Percentiles rank a stretch among this genome's conserved stretches.
Conservation (phyloP, 2,797 vertebrate species). For the Microctenopoma steveboyesi region DNA sequence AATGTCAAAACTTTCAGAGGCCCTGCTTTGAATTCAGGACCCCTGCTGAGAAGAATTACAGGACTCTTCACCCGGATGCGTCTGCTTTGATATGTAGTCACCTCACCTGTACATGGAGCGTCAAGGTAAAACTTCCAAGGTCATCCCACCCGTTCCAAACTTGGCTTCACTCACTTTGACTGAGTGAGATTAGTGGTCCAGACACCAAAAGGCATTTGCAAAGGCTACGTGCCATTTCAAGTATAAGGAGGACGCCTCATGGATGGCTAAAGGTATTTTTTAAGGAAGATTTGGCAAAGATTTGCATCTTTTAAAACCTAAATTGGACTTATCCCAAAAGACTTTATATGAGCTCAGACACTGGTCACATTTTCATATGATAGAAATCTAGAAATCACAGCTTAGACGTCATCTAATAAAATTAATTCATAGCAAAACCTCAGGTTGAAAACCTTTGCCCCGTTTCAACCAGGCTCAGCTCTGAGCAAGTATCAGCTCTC, state of each 20-base stretch:
- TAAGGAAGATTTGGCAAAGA: background rate
- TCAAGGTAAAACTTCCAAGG: slow-evolving; percentile 40
- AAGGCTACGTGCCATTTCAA: slow-evolving; percentile 14
- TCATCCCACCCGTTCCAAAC: slow-evolving; percentile 18
- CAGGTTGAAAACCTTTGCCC: background rate
- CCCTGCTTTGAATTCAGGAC: slow-evolving; percentile 33
- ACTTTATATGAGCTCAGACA: background rate
- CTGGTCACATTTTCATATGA: background rate
- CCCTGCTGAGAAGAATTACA: slow-evolving; percentile 36
- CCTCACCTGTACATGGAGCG: slow-evolving; percentile 48
- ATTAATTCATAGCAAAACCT: background rate
- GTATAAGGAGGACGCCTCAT: too few species aligned
- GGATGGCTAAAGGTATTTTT: background rate
- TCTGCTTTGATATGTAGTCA: slow-evolving; percentile 39
- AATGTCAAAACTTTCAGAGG: slow-evolving; percentile 40
- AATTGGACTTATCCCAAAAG: background rate
- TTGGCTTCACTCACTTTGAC: slow-evolving; percentile 8
- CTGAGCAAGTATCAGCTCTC: slow-evolving; percentile 15
- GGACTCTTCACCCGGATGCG: slow-evolving; percentile 21
- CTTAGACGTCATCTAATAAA: background rate
- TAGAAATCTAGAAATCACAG: background rate
- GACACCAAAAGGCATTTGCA: slow-evolving; percentile 2
- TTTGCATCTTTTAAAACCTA: background rate
- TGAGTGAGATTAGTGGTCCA: background rate
- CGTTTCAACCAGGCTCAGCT: background rate